Base-by-base conservation (phyloP, 2,113 vertebrate species). In the Hiodon tergisus region DNA sequence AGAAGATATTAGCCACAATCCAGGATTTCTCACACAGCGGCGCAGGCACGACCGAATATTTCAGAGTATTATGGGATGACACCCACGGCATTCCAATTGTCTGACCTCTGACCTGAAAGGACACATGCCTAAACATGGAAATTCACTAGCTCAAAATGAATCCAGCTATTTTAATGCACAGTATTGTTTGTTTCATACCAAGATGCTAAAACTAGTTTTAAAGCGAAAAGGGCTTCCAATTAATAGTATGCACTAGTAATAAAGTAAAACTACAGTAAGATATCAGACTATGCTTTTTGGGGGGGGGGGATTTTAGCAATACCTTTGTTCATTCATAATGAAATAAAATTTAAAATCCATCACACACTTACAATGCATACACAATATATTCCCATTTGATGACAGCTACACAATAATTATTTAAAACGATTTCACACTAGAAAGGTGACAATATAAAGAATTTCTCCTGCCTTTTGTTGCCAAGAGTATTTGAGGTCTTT, bases 31-130 rank as follows among this genome's bases (percentile, higher is more conserved):
- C 82, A 67, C 72, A 82, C 86, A 86, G 83, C 82, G 79, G 16
- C 80, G 80, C 80, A 74, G 84, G 62, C 17, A 65, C 31, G 61
- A 81, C 71, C 82, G 84, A 86, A 88, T 88, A 84, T 89, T 88
- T 83, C 89, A 86, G 52, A n/a, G 50, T 84, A 79, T 84, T 90
- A 85, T 77, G 85, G 83, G 87, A 89, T 75, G 83, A 92, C 91
- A 82, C 91, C 91, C 91, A 89, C 88, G 84, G 86, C 88, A 91
- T 91, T 91, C 91, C 89, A 89, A 91, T 86, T 84, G 84, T 83
- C 67, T 88, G 86, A 90, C 86, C 87, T 87, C 79, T 86, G 86
- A 90, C 88, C 88, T 78, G 51, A 46, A 81, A 75, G 74, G 74
- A 81, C 79, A 78, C 84, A 80, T 72, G 78, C 78, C 82, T 82